These are phyloP conservation scores for Caenorhabditis briggsae DNA, from an alignment of 1,140 invertebrate genomes.

Conservation along the genomic window DNA sequence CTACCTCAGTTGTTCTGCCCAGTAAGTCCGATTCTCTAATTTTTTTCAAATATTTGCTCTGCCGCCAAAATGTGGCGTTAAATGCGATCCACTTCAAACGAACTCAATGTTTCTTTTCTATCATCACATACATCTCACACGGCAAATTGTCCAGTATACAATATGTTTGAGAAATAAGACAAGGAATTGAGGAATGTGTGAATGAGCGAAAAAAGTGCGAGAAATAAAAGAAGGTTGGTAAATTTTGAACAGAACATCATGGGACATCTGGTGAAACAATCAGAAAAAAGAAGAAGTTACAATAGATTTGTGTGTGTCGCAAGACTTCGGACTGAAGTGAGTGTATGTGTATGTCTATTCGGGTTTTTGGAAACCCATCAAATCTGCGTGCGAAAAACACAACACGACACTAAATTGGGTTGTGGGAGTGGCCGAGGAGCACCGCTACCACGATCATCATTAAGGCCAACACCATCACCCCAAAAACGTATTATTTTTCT, in stretches of 20 bases:
- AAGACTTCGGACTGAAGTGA: neutral
- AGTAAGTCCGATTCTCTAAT: neutral
- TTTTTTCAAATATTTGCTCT: conserved; percentile 49
- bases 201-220: neutral
- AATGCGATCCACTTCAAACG: conserved; percentile 56
- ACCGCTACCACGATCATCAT: neutral
- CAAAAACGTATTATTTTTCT: conserved; percentile 46
- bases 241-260: too few relatives aligned
- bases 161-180: neutral
- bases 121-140: neutral
- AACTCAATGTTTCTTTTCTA: conserved; percentile 42
- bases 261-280: neutral
- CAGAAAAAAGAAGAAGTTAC: neutral
- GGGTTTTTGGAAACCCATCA: conserved; percentile 7
- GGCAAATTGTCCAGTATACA: neutral
- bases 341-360: neutral
- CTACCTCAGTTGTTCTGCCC: conserved; percentile 24
- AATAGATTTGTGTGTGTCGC: conserved; percentile 21
- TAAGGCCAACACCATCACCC: neutral
- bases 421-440: neutral
- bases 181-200: neutral
- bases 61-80: conserved; percentile 54
- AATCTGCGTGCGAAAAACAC: conserved; percentile 49
- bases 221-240: neutral
- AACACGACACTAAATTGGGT: conserved; percentile 55